phyloP scores from a whole-genome alignment of 2,113 vertebrate species.

The Phrynosoma blainvillii region DNA sequence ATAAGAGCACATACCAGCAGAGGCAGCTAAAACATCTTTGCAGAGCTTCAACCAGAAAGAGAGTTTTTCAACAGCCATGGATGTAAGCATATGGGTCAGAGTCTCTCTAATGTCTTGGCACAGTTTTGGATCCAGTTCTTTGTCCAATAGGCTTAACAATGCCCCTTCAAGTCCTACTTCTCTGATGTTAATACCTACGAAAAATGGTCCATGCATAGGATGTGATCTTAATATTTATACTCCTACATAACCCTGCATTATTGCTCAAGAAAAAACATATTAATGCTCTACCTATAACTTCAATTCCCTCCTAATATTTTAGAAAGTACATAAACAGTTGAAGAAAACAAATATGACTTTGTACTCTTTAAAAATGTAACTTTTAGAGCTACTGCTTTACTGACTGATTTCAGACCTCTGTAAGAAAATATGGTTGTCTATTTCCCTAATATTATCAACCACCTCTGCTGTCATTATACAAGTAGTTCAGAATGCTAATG shows the following conservation, averaged over 20 bases:
- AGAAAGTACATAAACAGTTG: background rate
- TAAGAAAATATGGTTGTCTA: background rate
- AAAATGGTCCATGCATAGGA: slow-evolving; percentile 51
- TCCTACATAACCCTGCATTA: slow-evolving; percentile 32
- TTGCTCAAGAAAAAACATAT: background rate
- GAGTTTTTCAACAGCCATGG: slow-evolving; percentile 84
- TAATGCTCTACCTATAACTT: background rate
- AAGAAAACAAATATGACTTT: background rate
- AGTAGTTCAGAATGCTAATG: background rate
- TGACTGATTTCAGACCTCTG: background rate
- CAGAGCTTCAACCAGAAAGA: slow-evolving; percentile 93
- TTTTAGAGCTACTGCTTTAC: background rate
- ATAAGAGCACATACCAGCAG: slow-evolving; percentile 76
- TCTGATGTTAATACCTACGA: slow-evolving; percentile 87
- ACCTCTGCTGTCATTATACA: background rate
- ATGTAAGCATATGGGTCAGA: slow-evolving; percentile 87
- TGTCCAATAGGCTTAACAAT: slow-evolving; percentile 88
- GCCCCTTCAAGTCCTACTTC: slow-evolving; percentile 93
- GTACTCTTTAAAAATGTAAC: background rate
- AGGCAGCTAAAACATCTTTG: slow-evolving; percentile 92
- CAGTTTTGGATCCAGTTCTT: slow-evolving; percentile 84
- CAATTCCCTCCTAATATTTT: background rate
- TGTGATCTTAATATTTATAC: slow-evolving; percentile 48
- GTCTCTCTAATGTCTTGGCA: slow-evolving; percentile 89
- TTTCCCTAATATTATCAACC: background rate